Evolutionary conservation across 2,888 invertebrate genomes (phyloP), one percentile per base, ranked within the genome.

Genomic region (Drosophila greeni): DNA sequence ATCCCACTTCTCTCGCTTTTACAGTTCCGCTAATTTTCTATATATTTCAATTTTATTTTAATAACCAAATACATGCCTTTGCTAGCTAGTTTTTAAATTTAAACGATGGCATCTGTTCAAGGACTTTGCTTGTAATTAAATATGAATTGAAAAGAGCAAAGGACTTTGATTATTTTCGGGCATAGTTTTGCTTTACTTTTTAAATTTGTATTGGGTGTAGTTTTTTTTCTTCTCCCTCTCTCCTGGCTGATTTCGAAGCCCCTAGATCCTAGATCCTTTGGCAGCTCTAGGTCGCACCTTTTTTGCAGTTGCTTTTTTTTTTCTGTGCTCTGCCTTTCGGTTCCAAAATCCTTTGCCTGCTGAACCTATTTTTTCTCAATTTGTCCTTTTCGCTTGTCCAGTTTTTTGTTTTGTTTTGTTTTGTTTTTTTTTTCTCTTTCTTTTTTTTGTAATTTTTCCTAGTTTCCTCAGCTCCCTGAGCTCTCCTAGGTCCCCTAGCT

Each of bases 341-440:
- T 24, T 9, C 9, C 45, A 20, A 31, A 47, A 20, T 45, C 45
- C 45, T 47, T 47, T 47, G 45, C 29, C 45, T 47, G 45, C 29
- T 47, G 20, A 47, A 47, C 31, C 45, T 45, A 29, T 45, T 45
- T 47, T 47, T 47, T 47, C 45, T 20, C 45, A 47, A 47, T 47
- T 47, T 47, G 48, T 48, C 48, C 33, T 48, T 20, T 47, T 47
- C 45, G 45, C 29, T 29, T 47, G 29, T 31, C 14, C 31, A 31
- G 31, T 48, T 48, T 4, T 20, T n/a, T 48, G 31, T 48, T 48
- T 4, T 20, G 20, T 48, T 48, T 23, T n/a, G 14, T 14, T 20
- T 8, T 20, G 3, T 18, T 18, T 29, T 29, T 24, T 11, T 37
- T 37, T 5, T 1, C 11, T 23, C 6, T 8, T 9, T 14, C 1